Evolutionary conservation across 2,797 vertebrate species (phyloP), one percentile per base, ranked within the genome.

Genomic region (Somateria mollissima): DNA sequence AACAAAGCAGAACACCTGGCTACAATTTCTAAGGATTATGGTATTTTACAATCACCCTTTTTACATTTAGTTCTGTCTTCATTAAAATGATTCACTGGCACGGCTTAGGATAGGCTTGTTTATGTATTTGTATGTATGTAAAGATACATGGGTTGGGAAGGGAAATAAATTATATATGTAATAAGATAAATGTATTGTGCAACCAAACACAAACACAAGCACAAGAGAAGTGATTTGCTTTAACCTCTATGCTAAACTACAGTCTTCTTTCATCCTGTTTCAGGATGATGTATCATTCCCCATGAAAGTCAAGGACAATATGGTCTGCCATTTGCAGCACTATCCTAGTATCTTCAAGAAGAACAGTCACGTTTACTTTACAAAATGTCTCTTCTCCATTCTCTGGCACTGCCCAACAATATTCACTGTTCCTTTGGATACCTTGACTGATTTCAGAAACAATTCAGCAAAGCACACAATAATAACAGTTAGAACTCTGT

Each of bases 401-500:
- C 39, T 67, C 76, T 34, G 71, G 51, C 67, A 11, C 72, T 43
- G 10, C 30, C 82, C 65, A 54, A n/a, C 28, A 37, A 51, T 7
- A 39, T 13, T 36, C 72, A 39, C 3, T 51, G 27, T 9, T 90
- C 45, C n/a, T 95, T 91, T 67, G 69, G 47, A 74, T 93, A 34
- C 80, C 70, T 57, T 84, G 80, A 49, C 73, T 60, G 39, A 57
- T 79, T 65, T 91, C 92, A 93, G 90, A 88, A 78, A 60, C 71
- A 88, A 76, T 19, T 62, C 85, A 95, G 87, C 76, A 32, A 39
- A 76, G 36, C 15, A 34, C 7, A 30, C 1, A 7, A 6, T 3
- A 10, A 8, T 2, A 69, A 32, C 7, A 81, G 43, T 49, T 20
- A 73, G 12, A 67, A 51, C 21, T 27, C 24, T 20, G 25, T 27